Base-by-base conservation (phyloP, 2,113 vertebrate genomes). In the Elanoides forficatus region DNA sequence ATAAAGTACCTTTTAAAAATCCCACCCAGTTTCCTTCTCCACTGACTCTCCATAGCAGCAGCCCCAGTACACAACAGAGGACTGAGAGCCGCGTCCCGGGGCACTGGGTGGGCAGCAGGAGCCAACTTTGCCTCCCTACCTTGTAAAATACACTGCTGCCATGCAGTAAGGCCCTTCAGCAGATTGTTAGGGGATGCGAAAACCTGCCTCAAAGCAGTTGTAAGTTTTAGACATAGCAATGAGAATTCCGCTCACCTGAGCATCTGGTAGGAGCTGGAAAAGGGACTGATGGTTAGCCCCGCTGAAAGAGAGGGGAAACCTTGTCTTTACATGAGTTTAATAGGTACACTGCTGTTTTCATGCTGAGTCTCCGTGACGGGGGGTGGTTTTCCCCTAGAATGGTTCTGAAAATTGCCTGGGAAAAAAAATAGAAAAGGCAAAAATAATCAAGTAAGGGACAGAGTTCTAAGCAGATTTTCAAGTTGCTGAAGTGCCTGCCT, bases 261-360 rank as follows among this genome's bases (percentile, higher is more conserved):
- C 84, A 94, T 92, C 93, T 95, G 81, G 67, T 53, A 68, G 40
- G 30, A 63, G 53, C 43, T 95, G 72, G 76, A 34, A 78, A 66
- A 86, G 48, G 27, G 43, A 43, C 38, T 67, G 56, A 53, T 92
- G 72, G 38, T 79, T 81, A 91, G 43, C 10, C 17, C 16, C 11
- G 3, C 62, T 81, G 74, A 95, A 88, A 48, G 68, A 82, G 38
- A 60, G 25, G 9, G 32, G 23, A 62, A 94, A 25, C 81, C 23
- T 91, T 72, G 68, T 89, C 73, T 82, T 85, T 80, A 74, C 32
- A 36, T 9, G 52, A 40, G 19, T 76, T 88, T 94, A 88, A 88
- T 80, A 85, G 78, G 43, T 86, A 65, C 56, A 17, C 43, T 67
- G 85, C 78, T 93, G 78, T 75, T 94, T 81, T 81, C 84, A 59